phyloP scores from a whole-genome alignment of 2,888 invertebrate species.

The Drosophila prostipennis region DNA sequence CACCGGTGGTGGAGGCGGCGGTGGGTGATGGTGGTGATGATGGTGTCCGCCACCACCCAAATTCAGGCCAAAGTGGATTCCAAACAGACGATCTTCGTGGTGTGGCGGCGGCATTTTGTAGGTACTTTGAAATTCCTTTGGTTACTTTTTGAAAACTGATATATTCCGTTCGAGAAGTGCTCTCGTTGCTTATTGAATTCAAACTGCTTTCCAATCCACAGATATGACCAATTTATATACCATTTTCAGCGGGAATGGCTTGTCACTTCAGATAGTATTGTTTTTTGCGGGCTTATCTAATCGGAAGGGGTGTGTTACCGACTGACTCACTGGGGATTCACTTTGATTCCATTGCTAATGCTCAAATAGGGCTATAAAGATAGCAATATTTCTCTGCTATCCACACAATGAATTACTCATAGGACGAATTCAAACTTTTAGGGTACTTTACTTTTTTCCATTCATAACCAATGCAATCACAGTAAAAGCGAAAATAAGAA shows the following conservation, averaged over 20 bases:
- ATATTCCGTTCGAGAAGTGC: constrained; percentile 24
- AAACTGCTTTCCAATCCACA: constrained; percentile 44
- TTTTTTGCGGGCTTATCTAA: constrained; percentile 51
- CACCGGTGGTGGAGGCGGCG: constrained; percentile 34
- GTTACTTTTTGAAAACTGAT: neutral
- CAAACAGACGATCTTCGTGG: constrained; percentile 62
- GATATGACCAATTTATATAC: constrained; percentile 58
- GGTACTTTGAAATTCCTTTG: constrained; percentile 5
- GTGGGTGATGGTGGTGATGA: constrained; percentile 53
- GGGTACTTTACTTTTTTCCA: constrained; percentile 14
- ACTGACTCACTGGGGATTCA: constrained; percentile 43
- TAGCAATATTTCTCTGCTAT: constrained; percentile 2
- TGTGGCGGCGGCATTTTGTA: constrained; percentile 59
- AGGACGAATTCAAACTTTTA: neutral
- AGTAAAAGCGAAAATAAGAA: constrained; percentile 18
- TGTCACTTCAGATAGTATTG: constrained; percentile 24
- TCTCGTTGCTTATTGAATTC: constrained; percentile 15
- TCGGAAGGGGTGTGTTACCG: constrained; percentile 30
- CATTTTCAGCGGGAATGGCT: neutral
- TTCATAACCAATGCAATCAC: constrained; percentile 44
- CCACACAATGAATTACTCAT: constrained; percentile 18
- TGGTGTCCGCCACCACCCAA: constrained; percentile 60
- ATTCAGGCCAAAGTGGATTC: constrained; percentile 59
- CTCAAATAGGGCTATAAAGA: constrained; percentile 22
- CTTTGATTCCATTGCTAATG: constrained; percentile 12